A percentile compares a stretch with the other conserved stretches of the same genome.
These are phyloP conservation scores for Laticauda colubrina DNA, from an alignment of 2,113 vertebrate species.

Conservation along the genomic window DNA sequence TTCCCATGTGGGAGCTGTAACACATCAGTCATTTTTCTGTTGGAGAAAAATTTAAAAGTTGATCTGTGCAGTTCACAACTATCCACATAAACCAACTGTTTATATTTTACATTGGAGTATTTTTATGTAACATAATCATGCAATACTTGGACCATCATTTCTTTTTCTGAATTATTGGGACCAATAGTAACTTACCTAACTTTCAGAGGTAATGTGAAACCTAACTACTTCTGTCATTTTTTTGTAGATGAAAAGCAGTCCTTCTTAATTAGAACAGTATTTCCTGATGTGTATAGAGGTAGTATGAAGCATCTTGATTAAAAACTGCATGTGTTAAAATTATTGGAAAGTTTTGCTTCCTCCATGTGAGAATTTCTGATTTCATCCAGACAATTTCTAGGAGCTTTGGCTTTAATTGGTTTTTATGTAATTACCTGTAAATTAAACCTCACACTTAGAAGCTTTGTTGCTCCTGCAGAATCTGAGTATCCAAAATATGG, in stretches of 20 bases:
- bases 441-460: background rate
- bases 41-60: background rate
- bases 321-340: background rate
- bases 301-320: background rate
- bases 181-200: background rate
- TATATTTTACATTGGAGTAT: background rate
- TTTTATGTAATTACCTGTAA: background rate
- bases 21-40: background rate
- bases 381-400: background rate
- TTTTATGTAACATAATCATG: background rate
- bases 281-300: background rate
- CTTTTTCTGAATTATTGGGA: slow-evolving; percentile 1
- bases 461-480: background rate
- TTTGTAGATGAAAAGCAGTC: background rate
- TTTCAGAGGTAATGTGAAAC: background rate
- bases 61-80: background rate
- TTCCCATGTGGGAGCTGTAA: background rate
- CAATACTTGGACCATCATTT: background rate
- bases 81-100: background rate
- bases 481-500: background rate
- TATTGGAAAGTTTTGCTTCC: background rate
- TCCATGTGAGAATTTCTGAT: background rate
- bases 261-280: slow-evolving; percentile 10
- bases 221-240: background rate
- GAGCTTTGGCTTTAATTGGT: background rate